Base-by-base conservation (phyloP, 1,140 invertebrate species). In the Grapholita molesta region DNA sequence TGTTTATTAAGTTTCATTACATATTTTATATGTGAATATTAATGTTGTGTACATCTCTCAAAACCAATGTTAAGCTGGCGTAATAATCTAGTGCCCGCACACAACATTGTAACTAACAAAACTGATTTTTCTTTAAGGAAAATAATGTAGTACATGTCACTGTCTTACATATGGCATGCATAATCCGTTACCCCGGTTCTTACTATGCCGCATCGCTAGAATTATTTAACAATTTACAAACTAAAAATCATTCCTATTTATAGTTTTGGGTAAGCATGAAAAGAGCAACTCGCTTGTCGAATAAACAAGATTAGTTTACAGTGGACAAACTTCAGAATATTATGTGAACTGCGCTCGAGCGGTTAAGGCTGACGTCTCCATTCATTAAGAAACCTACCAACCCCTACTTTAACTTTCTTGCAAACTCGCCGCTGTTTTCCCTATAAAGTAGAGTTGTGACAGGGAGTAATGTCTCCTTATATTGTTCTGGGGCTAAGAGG, bases 391-490 rank as follows among this genome's bases (percentile, higher is more conserved):
- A 85, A 82, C 83, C 81, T 86, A 86, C 82, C 82, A 79, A 83
- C 79, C 82, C 80, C 77, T 48, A 64, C 72, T 68, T 76, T 77
- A 91, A 91, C 86, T 91, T 91, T 85, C 81, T 72, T 68, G 79
- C 75, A 86, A 86, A 89, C 83, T 89, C 77, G 71, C 77, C 80
- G 71, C 82, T 86, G 85, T 84, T 89, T 89, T 87, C 81, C 87
- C 88, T 89, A 89, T 89, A 90, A 88, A 89, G 80, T 89, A 90
- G 85, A 91, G 78, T 88, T 88, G 86, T 90, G 89, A 90, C 89
- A 89, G 84, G 84, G 87, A 91, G 82, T 89, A 90, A 91, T 90
- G 88, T 88, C 84, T 83, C 82, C 83, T 86, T 89, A 89, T 91
- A 91, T 90, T 91, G 89, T 90, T 86, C 85, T 83, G 88, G 89